Percentiles rank a stretch among this genome's conserved stretches.
Conservation (phyloP, 1,140 invertebrate species). For the Campoletis sonorensis region DNA sequence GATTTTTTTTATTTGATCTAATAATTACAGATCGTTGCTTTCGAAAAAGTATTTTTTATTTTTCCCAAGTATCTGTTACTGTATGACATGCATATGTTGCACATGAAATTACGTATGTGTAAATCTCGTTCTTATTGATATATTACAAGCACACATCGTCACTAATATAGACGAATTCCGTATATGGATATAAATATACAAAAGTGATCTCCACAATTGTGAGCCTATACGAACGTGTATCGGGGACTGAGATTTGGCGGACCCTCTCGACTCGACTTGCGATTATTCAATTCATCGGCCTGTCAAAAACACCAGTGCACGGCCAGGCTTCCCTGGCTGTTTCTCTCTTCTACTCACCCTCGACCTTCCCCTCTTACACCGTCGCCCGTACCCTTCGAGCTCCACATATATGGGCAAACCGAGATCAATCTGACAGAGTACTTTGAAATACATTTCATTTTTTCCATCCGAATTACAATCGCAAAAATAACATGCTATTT, state of each 20-base stretch:
- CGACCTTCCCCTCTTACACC: constrained; percentile 47
- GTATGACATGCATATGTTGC: constrained; percentile 10
- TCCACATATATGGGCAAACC: constrained; percentile 16
- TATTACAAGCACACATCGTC: not conserved
- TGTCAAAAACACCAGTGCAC: constrained; percentile 78
- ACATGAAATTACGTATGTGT: not conserved
- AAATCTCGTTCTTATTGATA: not conserved
- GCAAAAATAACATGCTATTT: too few species aligned
- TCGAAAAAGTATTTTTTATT: not conserved
- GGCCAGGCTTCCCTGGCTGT: constrained; percentile 69
- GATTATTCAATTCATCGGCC: constrained; percentile 79
- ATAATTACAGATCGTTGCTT: too few species aligned
- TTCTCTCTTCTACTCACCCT: constrained; percentile 49
- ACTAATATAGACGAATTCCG: not conserved
- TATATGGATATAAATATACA: constrained; percentile 3
- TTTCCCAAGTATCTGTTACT: not conserved
- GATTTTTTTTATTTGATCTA: too few species aligned
- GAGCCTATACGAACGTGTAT: constrained; percentile 57
- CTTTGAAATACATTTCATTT: not conserved
- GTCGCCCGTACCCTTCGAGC: constrained; percentile 50
- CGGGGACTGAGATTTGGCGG: constrained; percentile 75
- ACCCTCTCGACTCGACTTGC: constrained; percentile 75
- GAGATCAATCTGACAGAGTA: not conserved
- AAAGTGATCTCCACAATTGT: constrained; percentile 30
- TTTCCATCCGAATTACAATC: not conserved